Evolutionary conservation across 1,140 invertebrate species (phyloP).

Genomic region (Eciton burchellii): DNA sequence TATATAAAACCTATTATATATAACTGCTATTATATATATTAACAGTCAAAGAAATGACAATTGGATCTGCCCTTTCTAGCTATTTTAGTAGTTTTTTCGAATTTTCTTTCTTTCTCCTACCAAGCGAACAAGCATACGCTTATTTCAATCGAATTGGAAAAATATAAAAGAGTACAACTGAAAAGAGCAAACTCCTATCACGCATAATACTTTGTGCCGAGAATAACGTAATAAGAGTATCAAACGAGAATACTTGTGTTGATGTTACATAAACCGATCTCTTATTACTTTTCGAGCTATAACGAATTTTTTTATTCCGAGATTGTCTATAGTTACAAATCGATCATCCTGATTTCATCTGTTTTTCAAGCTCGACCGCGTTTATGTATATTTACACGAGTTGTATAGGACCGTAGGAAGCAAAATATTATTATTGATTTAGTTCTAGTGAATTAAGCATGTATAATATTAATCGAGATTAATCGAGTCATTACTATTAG

Average conservation of each 20-base stretch:
- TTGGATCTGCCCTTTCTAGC: conserved; percentile 22
- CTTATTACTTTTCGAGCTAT: background rate
- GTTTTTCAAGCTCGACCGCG: background rate
- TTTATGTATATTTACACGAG: conserved; percentile 42
- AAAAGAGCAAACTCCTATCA: background rate
- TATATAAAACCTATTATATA: conserved; percentile 7
- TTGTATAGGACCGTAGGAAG: conserved; percentile 31
- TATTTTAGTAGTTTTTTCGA: background rate
- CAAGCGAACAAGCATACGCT: background rate
- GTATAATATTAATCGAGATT: conserved; percentile 38
- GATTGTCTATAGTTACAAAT: background rate
- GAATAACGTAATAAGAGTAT: background rate
- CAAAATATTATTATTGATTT: conserved; percentile 24
- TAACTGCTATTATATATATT: background rate
- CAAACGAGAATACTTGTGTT: background rate
- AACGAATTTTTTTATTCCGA: background rate
- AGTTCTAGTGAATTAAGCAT: conserved; percentile 16
- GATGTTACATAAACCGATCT: background rate
- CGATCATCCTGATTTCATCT: background rate
- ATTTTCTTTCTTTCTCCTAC: background rate
- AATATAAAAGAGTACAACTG: background rate
- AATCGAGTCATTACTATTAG: conserved; percentile 30
- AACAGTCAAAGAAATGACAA: background rate
- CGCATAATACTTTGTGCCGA: background rate
- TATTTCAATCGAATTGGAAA: background rate